Base-by-base conservation (phyloP, 1,140 invertebrate species). In the Ceratina australensis region DNA sequence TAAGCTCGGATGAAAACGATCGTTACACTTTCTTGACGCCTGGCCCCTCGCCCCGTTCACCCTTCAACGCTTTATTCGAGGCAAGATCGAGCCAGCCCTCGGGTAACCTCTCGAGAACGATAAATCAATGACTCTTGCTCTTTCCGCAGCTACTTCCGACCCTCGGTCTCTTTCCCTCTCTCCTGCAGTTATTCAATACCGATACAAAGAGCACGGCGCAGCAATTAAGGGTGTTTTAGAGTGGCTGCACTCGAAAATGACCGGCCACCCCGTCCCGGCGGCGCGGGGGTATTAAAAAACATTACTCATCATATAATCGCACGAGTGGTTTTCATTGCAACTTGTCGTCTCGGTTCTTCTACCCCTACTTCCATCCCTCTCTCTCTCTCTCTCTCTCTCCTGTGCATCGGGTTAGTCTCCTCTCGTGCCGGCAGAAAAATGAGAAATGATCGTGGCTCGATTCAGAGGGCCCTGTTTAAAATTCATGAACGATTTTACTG, bases 221-320 rank as follows among this genome's bases (percentile, higher is more conserved):
- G 91, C 91, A 92, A 92, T 92, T 92, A 92, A 92, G 91, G 90
- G 89, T 92, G 90, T 92, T 92, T 92, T 92, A 85, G 89, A 92
- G 91, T 92, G 88, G 90, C 79, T 91, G 88, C 87, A 89, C 88
- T 90, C 88, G 84, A 89, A 79, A 88, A 88, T 86, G 86, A 87
- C 82, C 84, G 84, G 66, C 80, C 71, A 80, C 80, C 80, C 82
- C 73, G n/a, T 61, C n/a, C 71, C 49, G 73, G 79, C 82, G 79
- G 85, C 59, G 81, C 59, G 81, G 82, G 87, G 90, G 88, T 91
- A 92, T 92, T 92, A 92, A 91, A 92, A 92, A 92, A 89, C 91
- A 92, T 92, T 92, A 92, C 91, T 92, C 92, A 92, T 92, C 91
- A 91, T 68, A 92, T 92, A 92, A 92, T 92, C 91, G 89, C 85